Conservation (phyloP, 2,113 vertebrate species). For the Scomber scombrus region DNA sequence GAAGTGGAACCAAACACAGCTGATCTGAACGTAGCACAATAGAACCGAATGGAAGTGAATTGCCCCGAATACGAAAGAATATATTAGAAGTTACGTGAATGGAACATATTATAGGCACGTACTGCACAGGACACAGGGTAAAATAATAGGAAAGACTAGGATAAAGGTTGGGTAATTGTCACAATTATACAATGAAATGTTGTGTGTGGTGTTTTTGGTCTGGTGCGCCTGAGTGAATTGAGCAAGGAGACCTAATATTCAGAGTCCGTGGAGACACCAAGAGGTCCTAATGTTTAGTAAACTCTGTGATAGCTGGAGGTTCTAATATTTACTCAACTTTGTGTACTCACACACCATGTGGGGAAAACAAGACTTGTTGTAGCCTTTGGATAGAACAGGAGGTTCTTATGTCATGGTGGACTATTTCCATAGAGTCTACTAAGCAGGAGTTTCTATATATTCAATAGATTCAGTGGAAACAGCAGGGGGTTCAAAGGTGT, state of each 20-base stretch:
- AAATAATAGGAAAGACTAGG: neutral
- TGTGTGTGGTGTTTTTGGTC: neutral
- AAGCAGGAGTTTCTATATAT: too few relatives aligned
- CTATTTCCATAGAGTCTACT: too few relatives aligned
- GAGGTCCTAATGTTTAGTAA: neutral
- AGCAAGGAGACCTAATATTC: too few relatives aligned
- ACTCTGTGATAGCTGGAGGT: too few relatives aligned
- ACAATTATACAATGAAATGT: neutral
- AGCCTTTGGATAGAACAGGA: neutral
- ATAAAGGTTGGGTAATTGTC: neutral
- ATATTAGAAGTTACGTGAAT: neutral
- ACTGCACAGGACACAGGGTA: neutral
- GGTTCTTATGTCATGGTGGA: neutral
- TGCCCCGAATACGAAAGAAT: too few relatives aligned
- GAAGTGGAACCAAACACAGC: neutral
- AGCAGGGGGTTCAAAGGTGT: too few relatives aligned
- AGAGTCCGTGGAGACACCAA: too few relatives aligned
- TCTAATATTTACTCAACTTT: neutral
- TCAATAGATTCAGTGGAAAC: too few relatives aligned
- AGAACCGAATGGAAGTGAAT: neutral
- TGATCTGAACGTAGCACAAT: neutral
- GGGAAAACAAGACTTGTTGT: neutral
- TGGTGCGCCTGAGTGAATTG: neutral
- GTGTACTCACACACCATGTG: neutral
- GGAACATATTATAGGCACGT: neutral